Evolutionary conservation across 2,113 vertebrate species (phyloP).

Genomic region (Varanus komodoensis): DNA sequence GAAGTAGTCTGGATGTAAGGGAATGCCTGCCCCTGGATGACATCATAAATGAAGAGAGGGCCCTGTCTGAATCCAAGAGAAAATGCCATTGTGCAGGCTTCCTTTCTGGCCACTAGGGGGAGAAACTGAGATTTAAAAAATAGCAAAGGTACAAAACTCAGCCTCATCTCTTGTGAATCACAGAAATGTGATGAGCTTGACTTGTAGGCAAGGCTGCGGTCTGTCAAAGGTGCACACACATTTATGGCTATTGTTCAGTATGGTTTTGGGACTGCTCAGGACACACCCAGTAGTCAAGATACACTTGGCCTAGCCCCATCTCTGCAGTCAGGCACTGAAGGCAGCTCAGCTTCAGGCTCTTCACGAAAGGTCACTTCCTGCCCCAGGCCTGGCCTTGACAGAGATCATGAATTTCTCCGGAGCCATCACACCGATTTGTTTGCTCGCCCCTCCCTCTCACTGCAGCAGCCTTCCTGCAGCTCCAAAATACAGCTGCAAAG

Average conservation of each 20-base stretch:
- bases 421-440: not conserved
- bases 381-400: not conserved
- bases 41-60: not conserved
- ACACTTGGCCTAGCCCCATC: no score
- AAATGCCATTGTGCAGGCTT: not conserved
- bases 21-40: not conserved
- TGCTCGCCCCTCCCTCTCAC: not conserved
- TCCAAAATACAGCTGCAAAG: conserved; percentile 42
- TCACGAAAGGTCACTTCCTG: not conserved
- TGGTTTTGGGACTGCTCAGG: not conserved
- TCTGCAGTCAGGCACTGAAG: not conserved
- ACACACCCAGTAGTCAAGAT: not conserved
- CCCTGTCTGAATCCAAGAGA: not conserved
- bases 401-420: not conserved
- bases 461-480: conserved; percentile 34
- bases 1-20: not conserved
- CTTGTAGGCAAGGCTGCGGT: not conserved
- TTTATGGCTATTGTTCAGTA: not conserved
- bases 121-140: not conserved
- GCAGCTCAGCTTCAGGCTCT: not conserved
- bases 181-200: not conserved
- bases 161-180: not conserved
- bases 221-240: not conserved
- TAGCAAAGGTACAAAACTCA: not conserved
- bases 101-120: not conserved